Evolutionary conservation across 1,140 invertebrate species (phyloP), one percentile per base, ranked within the genome.

Genomic region (Drosophila guanche): DNA sequence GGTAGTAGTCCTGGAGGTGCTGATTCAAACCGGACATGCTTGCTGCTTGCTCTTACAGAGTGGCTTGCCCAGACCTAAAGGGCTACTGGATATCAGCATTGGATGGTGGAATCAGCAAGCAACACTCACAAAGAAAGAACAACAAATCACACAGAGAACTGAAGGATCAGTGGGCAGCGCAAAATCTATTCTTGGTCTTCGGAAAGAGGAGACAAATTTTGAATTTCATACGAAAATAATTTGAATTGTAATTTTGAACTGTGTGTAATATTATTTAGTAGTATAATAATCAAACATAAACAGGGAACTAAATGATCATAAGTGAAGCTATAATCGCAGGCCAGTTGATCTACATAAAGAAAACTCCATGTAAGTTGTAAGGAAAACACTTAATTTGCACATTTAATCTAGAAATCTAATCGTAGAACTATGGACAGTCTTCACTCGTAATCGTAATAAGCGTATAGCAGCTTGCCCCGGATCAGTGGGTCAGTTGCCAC

Each of bases 391-490:
- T 37, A 12, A 12, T 10, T 12, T 4, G 4, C 33, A 37, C 33
- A 37, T 37, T 37, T 37, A 37, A 12, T 37, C 10, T 54, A 52
- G 4, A 16, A 41, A 53, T 20, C 14, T 12, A 45, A 48, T 22
- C 53, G 51, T 76, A 74, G 25, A 27, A 4, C 25, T 65, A 57
- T 53, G 16, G 3, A 72, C 74, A 88, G 81, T 86, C 83, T 86
- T 88, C 53, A 42, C n/a, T 65, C 25, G 40, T 33, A 67, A 41
- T 5, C n/a, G 10, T 76, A 57, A 51, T 80, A 67, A 73, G 63
- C 79, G 79, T 67, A 65, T 42, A 14, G 29, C 45, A 20, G 45
- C 5, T 6, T 37, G 7, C 6, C 7, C n/a, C 3, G 45, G 12
- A 7, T 48, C 5, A 5, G 3, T 10, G 7, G 8, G 5, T 66